Evolutionary conservation across 2,113 vertebrate species (phyloP).

Genomic region (Neolamprologus variostigma): DNA sequence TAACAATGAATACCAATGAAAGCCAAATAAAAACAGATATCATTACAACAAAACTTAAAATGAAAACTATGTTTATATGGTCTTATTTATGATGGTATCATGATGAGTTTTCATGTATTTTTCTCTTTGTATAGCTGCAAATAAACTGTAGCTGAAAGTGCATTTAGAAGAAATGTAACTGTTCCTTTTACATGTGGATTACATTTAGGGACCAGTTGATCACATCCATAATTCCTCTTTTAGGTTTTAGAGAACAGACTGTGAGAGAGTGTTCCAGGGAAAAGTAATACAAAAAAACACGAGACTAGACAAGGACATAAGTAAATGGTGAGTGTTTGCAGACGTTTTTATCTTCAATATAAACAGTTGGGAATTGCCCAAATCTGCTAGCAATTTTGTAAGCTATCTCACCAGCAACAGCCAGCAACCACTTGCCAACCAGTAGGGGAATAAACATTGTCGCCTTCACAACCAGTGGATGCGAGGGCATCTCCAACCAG

Average conservation of each 20-base stretch:
- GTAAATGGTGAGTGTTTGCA: neutral
- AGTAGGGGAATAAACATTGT: neutral
- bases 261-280: too few relatives aligned
- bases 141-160: neutral
- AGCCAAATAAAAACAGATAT: neutral
- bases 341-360: neutral
- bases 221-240: too few relatives aligned
- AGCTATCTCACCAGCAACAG: neutral
- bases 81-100: neutral
- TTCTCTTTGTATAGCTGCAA: neutral
- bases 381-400: neutral
- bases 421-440: neutral
- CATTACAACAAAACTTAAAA: neutral
- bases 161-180: neutral
- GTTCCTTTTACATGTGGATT: neutral
- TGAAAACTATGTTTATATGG: neutral
- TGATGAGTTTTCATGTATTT: neutral
- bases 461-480: neutral
- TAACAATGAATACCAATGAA: neutral
- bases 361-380: neutral
- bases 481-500: neutral
- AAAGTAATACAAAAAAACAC: too few relatives aligned
- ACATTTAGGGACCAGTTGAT: too few relatives aligned
- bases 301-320: too few relatives aligned
- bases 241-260: too few relatives aligned